A percentile compares a stretch with the other conserved stretches of the same genome.
Evolutionary conservation across 2,888 invertebrate genomes (phyloP).

Genomic region (Pherbina coryleti): DNA sequence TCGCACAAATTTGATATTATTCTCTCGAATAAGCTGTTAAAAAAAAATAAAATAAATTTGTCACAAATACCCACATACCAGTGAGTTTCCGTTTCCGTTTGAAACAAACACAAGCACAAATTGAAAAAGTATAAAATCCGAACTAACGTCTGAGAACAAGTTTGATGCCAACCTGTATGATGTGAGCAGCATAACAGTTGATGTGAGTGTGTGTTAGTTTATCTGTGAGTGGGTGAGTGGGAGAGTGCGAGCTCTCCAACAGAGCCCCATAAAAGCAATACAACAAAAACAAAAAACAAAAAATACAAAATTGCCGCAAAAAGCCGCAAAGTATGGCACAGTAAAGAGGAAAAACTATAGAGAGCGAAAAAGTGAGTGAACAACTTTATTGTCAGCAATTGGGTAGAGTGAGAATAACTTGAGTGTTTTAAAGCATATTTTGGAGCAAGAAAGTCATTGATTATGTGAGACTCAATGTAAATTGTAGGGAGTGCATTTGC

Average conservation of each 20-base stretch:
- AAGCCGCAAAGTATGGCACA: not conserved
- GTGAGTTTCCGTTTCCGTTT: constrained; percentile 16
- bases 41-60: too few relatives aligned
- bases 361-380: not conserved
- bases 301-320: constrained; percentile 5
- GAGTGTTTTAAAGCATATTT: too few relatives aligned
- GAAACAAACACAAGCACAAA: not conserved
- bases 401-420: too few relatives aligned
- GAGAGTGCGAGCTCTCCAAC: not conserved
- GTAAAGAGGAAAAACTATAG: not conserved
- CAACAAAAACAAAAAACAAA: not conserved
- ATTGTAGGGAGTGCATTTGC: too few relatives aligned
- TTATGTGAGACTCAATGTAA: too few relatives aligned
- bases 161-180: constrained; percentile 17
- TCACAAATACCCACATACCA: not conserved
- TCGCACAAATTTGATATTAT: too few relatives aligned
- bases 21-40: too few relatives aligned
- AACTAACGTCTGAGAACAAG: not conserved
- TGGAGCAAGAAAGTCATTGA: too few relatives aligned
- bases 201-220: not conserved
- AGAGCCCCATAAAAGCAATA: not conserved
- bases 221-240: not conserved
- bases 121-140: not conserved
- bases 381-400: not conserved
- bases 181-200: not conserved